Conservation (phyloP, 2,797 vertebrate genomes). For the Eupleurogrammus muticus region DNA sequence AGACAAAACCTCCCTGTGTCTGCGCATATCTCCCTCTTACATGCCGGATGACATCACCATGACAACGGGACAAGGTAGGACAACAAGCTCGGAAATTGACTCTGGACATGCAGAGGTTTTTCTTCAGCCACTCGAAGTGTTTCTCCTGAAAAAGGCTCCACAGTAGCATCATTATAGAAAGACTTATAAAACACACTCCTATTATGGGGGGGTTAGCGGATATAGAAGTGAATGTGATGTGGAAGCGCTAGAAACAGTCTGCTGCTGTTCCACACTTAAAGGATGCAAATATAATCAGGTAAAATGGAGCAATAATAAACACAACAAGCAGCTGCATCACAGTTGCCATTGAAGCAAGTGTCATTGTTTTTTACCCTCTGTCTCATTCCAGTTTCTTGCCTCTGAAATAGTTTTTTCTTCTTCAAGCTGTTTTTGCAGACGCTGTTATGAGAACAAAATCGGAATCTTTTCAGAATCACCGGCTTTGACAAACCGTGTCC, state of each 20-base stretch:
- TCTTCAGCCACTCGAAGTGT: neutral
- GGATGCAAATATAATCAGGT: slow-evolving; percentile 11
- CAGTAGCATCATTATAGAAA: slow-evolving; percentile 6
- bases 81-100: slow-evolving; percentile 24
- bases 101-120: slow-evolving; percentile 8
- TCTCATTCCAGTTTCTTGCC: neutral
- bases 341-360: neutral
- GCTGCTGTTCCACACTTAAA: slow-evolving; percentile 7
- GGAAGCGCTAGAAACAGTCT: slow-evolving; percentile 2
- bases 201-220: neutral
- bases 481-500: slow-evolving; percentile 13
- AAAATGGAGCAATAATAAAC: slow-evolving; percentile 6
- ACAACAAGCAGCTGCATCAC: neutral
- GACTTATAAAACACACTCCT: neutral
- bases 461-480: neutral
- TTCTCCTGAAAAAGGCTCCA: slow-evolving; percentile 5
- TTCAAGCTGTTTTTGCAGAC: neutral
- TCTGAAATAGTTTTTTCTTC: neutral
- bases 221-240: slow-evolving; percentile 8
- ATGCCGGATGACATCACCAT: slow-evolving; percentile 58
- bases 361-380: neutral
- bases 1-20: slow-evolving; percentile 23
- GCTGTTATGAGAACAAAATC: neutral
- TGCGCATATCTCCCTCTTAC: slow-evolving; percentile 42
- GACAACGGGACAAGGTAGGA: slow-evolving; percentile 54